Evolutionary conservation across 2,113 vertebrate genomes (phyloP), one percentile per base, ranked within the genome.

Genomic region (Cololabis saira): DNA sequence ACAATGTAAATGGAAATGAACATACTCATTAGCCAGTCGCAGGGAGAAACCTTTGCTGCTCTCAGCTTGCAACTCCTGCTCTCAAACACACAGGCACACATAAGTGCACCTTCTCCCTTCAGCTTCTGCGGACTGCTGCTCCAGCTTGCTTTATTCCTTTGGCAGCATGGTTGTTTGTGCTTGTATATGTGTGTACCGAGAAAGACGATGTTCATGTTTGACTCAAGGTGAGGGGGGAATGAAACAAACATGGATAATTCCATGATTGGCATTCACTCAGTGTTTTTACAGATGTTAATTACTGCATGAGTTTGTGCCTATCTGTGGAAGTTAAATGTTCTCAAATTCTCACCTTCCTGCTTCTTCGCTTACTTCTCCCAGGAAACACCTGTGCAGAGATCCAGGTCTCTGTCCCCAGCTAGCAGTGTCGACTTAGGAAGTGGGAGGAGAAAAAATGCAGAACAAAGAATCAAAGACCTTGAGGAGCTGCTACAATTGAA

Each of bases 1-100:
- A 99, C 97, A 98, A 97, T 99, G 97, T 97, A 98, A 97, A 99
- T 99, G 96, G 95, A 99, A 99, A 99, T 99, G 97, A 98, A 99
- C 97, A 97, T 96, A 96, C 97, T 99, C 97, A 99, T 99, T 99
- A 98, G 97, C 94, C 93, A 97, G 95, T 96, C 94, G 94, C 95
- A 95, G 95, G 93, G 95, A 97, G 84, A 96, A 95, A 95, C 96
- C 90, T 91, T 90, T 89, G 88, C 81, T 61, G 94, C 95, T 94
- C 94, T 90, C 94, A 87, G 84, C 82, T 89, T 88, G 87, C 85
- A 87, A 82, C 77, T 83, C 64, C 71, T 12, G 57, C 79, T 78
- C 76, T 66, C 85, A 76, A 73, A 77, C 65, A 74, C 62, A 64
- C 65, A 68, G 17, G 58, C 53, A 76, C 53, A 74, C 68, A 57